phyloP scores from a whole-genome alignment of 1,140 invertebrate species.

The Conus betulinus region DNA sequence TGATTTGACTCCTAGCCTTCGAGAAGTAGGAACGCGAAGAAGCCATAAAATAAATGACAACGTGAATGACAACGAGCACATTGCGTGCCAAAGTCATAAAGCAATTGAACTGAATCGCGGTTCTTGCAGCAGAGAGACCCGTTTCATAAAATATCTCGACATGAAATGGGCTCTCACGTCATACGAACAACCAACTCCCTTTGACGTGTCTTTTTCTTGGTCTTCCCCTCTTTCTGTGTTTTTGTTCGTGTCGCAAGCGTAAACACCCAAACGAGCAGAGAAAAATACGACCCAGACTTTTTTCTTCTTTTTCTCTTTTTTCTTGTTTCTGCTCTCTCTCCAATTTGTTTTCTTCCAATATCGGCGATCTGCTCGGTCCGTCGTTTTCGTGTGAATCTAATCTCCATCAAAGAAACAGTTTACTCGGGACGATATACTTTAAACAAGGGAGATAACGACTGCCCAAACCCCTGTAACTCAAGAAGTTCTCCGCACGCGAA shows the following conservation, averaged over 20 bases:
- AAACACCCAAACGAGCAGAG: constrained; percentile 20
- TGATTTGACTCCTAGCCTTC: not conserved
- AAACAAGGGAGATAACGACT: constrained; percentile 14
- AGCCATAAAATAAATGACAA: constrained; percentile 2
- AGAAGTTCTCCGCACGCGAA: constrained; percentile 11
- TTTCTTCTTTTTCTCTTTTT: not conserved
- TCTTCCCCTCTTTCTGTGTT: not conserved
- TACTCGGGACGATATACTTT: constrained; percentile 27
- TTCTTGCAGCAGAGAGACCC: not conserved
- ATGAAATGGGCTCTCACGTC: constrained; percentile 1
- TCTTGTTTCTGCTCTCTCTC: not conserved
- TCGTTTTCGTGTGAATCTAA: constrained; percentile 28
- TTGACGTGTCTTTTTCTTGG: not conserved
- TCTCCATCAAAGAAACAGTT: constrained; percentile 33
- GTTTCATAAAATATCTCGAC: not conserved
- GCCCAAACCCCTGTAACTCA: not conserved
- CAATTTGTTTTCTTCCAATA: not conserved
- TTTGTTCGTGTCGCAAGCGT: not conserved
- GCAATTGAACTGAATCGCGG: not conserved
- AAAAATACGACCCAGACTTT: constrained; percentile 13
- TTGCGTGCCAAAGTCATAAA: constrained; percentile 6
- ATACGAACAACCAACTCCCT: not conserved
- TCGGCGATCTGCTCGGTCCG: not conserved
- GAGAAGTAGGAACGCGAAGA: not conserved
- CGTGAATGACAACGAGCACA: not conserved